phyloP scores from a whole-genome alignment of 1,140 invertebrate genomes.

The Nasonia longicornis region DNA sequence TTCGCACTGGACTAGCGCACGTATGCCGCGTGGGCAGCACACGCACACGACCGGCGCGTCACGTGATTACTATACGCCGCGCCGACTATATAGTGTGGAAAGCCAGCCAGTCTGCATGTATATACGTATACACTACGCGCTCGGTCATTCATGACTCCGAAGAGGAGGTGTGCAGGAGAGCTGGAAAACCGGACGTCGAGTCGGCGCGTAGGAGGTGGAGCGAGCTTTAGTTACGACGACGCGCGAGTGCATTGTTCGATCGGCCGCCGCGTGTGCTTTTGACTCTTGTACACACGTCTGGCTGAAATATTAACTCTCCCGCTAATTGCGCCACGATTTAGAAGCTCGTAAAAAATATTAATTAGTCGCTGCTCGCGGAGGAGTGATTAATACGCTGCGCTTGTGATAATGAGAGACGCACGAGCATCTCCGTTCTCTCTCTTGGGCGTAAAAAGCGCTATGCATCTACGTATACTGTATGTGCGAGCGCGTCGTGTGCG shows the following conservation, averaged over 20 bases:
- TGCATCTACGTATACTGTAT: neutral
- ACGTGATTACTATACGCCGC: constrained; percentile 16
- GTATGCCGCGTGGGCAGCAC: constrained; percentile 7
- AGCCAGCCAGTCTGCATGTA: neutral
- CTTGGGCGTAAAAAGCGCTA: neutral
- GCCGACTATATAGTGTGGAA: neutral
- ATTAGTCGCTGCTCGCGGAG: neutral
- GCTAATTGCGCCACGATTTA: neutral
- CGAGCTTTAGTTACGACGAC: neutral
- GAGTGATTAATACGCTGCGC: neutral
- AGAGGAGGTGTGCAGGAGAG: neutral
- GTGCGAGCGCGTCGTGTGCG: neutral
- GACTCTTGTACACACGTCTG: no score
- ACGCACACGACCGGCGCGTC: neutral
- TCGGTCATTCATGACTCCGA: neutral
- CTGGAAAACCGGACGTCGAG: constrained; percentile 18
- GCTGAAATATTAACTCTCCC: neutral
- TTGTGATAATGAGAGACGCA: neutral
- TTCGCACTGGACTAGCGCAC: neutral
- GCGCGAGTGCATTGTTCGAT: constrained; percentile 7
- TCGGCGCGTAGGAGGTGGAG: neutral
- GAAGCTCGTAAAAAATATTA: neutral
- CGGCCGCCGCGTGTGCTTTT: no score
- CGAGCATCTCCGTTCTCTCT: neutral
- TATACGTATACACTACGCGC: constrained; percentile 9